phyloP scores from a whole-genome alignment of 2,888 invertebrate species.

The Hydropsyche betteni region DNA sequence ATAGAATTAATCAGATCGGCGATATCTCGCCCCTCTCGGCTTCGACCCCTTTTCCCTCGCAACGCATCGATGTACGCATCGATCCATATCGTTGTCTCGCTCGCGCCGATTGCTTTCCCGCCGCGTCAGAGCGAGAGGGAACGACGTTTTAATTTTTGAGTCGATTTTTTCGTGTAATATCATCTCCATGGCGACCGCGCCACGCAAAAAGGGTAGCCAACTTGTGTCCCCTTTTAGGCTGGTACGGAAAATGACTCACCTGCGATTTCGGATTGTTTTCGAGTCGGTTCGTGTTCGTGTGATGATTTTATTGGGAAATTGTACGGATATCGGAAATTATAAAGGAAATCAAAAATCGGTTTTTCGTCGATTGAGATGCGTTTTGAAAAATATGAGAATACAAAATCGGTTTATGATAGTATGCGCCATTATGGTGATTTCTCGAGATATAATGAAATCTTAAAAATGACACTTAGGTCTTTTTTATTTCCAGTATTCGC shows the following conservation, averaged over 20 bases:
- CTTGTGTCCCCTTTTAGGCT: slow-evolving; percentile 1
- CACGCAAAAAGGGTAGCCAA: slow-evolving; percentile 37
- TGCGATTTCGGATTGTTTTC: too few relatives aligned
- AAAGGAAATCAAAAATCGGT: too few relatives aligned
- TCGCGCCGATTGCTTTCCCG: slow-evolving; percentile 51
- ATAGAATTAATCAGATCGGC: slow-evolving; percentile 56
- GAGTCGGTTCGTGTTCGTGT: too few relatives aligned
- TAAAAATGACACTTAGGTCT: too few relatives aligned
- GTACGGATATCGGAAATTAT: too few relatives aligned
- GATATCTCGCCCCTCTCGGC: slow-evolving; percentile 58
- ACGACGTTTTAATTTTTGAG: slow-evolving; percentile 33
- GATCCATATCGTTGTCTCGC: slow-evolving; percentile 59
- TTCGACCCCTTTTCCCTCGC: slow-evolving; percentile 58
- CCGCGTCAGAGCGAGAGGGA: slow-evolving; percentile 54
- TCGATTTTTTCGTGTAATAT: slow-evolving; percentile 35
- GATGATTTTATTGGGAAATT: too few relatives aligned
- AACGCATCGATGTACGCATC: slow-evolving; percentile 67
- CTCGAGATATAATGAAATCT: too few relatives aligned
- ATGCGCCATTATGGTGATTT: too few relatives aligned
- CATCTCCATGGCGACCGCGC: slow-evolving; percentile 45
- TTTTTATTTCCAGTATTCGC: too few relatives aligned
- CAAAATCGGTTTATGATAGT: too few relatives aligned
- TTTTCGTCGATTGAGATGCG: too few relatives aligned
- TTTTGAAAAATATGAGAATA: too few relatives aligned
- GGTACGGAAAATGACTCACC: neutral